phyloP scores from a whole-genome alignment of 2,797 vertebrate genomes.

The Sebastes nivosus region DNA sequence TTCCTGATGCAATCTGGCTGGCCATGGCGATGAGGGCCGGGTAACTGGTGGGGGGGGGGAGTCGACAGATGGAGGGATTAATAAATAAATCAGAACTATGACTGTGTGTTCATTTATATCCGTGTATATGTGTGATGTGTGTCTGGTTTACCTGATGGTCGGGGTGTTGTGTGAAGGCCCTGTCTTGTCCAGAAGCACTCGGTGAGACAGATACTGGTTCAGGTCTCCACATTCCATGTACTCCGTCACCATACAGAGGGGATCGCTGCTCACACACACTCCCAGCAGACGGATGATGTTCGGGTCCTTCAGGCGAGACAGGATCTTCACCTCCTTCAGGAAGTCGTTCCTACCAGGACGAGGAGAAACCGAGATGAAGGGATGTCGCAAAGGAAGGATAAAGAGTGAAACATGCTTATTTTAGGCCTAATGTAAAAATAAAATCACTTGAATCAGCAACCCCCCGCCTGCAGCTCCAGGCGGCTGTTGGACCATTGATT shows the following conservation, averaged over 20 bases:
- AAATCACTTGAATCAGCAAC: not conserved
- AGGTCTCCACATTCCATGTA: slow-evolving; percentile 97
- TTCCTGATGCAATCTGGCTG: slow-evolving; percentile 92
- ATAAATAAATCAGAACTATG: not conserved
- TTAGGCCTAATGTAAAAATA: not conserved
- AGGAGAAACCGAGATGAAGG: not conserved
- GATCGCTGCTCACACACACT: slow-evolving; percentile 92
- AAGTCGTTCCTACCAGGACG: slow-evolving; percentile 87
- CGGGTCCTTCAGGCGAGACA: slow-evolving; percentile 92
- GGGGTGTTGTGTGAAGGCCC: slow-evolving; percentile 78
- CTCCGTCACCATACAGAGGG: slow-evolving; percentile 94
- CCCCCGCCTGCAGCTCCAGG: not conserved
- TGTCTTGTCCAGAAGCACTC: slow-evolving; percentile 88
- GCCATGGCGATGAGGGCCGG: slow-evolving; percentile 89
- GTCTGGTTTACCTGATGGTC: slow-evolving; percentile 84
- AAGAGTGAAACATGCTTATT: not conserved
- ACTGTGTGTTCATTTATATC: not conserved
- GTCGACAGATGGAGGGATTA: not conserved
- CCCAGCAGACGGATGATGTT: slow-evolving; percentile 95
- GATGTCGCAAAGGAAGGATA: not conserved
- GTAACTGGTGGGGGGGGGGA: slow-evolving; percentile 81
- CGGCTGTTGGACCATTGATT: not conserved
- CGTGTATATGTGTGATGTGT: not conserved
- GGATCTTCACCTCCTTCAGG: slow-evolving; percentile 94
- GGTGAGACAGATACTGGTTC: slow-evolving; percentile 91